Conservation (phyloP, 2,888 invertebrate genomes). For the Chironomus tentans region DNA sequence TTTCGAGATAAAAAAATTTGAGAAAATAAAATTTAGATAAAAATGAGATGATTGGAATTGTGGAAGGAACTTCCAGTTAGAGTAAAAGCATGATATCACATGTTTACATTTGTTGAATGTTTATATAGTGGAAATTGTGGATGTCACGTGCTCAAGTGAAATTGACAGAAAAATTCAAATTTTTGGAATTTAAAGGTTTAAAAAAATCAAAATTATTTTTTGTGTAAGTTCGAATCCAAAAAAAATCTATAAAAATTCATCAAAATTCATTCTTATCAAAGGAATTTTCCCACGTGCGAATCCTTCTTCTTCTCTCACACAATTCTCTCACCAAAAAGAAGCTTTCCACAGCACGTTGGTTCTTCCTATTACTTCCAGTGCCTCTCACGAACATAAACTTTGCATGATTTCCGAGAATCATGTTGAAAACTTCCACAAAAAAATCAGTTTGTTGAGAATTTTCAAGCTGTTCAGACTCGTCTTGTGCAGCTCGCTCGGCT, state of each 20-base stretch:
- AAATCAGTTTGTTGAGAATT: not conserved
- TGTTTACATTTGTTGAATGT: constrained; percentile 1
- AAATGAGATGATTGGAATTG: not conserved
- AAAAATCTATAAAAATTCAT: too few relatives aligned
- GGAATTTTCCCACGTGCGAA: too few relatives aligned
- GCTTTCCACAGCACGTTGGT: not conserved
- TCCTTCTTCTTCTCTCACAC: too few relatives aligned
- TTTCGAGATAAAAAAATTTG: not conserved
- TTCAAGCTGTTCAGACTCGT: constrained; percentile 1
- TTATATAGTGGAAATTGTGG: not conserved
- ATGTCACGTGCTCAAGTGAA: too few relatives aligned
- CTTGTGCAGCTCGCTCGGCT: not conserved
- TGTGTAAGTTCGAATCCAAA: too few relatives aligned
- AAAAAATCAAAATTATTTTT: too few relatives aligned
- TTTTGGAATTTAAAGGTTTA: not conserved
- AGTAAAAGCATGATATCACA: not conserved
- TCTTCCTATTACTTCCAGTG: not conserved
- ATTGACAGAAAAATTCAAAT: not conserved
- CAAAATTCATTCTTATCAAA: too few relatives aligned
- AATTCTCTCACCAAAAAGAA: not conserved
- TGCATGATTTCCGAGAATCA: not conserved
- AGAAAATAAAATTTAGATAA: not conserved
- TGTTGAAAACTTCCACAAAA: not conserved
- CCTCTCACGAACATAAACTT: not conserved
- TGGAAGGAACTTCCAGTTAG: not conserved